Base-by-base conservation (phyloP, 2,797 vertebrate species). In the Platalea minor region DNA sequence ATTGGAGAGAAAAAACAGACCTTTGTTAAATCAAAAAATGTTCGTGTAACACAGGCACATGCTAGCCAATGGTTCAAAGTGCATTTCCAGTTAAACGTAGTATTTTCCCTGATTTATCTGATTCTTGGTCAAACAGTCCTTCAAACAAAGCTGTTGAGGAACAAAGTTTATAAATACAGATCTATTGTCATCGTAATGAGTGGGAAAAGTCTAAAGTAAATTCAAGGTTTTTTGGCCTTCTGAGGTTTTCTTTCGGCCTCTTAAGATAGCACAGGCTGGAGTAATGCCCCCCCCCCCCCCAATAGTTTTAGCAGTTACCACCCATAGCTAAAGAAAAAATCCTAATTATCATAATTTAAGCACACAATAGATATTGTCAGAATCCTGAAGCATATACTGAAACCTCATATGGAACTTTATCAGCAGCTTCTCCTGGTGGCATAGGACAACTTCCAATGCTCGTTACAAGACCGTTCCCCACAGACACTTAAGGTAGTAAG, bases 351-450 rank as follows among this genome's bases (percentile, higher is more conserved):
- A 53, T 26, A 61, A 89, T 51, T 64, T 43, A 93, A 61, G 53
- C 54, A 85, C 57, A 57, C 50, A 88, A 65, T 31, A 43, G 24
- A 76, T 74, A 37, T 25, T 60, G 75, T 54, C 60, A 85, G 79
- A 91, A 93, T 35, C n/a, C 56, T 72, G 43, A 75, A 90, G 41
- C 18, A 80, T 53, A 96, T 88, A 84, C 11, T 78, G 77, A 96
- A 91, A 84, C 26, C 21, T 88, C 43, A 72, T 21, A 91, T 5
- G 17, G 79, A 97, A 89, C 28, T 95, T 96, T 37, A 94, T 57
- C 54, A 96, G 78, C 29, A 97, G 79, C 61, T 97, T 96, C 82
- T 96, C 91, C 89, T 92, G 64, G 61, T 91, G 75, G 76, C 56
- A 92, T 4, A 83, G 43, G 28, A 82, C 2, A 1, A 79, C 90